phyloP scores from a whole-genome alignment of 2,113 vertebrate genomes.

The Mormyrus iriodes region DNA sequence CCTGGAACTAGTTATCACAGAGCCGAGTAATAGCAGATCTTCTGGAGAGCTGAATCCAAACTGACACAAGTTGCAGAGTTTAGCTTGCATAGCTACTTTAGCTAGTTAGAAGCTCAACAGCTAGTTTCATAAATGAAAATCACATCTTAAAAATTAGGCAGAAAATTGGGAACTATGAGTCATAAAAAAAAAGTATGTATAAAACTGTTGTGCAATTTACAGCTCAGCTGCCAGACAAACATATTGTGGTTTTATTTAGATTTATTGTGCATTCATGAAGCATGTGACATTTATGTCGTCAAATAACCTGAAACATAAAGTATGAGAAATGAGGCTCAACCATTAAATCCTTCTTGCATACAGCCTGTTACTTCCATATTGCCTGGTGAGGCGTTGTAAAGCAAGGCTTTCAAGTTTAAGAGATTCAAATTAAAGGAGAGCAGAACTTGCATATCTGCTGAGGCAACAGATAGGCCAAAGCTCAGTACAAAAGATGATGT shows the following conservation, averaged over 20 bases:
- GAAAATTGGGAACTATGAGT: not conserved
- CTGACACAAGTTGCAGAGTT: not conserved
- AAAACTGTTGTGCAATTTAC: not conserved
- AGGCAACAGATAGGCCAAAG: not conserved
- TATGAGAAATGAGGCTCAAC: not conserved
- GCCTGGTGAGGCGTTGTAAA: not conserved
- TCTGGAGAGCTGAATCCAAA: not conserved
- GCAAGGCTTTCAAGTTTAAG: not conserved
- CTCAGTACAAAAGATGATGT: not conserved
- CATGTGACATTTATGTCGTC: not conserved
- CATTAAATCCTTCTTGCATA: not conserved
- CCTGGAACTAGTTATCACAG: not conserved
- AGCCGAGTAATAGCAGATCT: not conserved
- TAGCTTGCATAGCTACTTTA: not conserved
- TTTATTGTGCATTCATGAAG: constrained; percentile 5
- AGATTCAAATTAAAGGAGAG: not conserved
- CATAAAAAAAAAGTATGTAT: not conserved
- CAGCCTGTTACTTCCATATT: not conserved
- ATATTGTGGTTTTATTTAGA: constrained; percentile 1
- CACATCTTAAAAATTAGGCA: not conserved
- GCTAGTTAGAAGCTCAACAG: not conserved
- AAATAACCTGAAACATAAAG: constrained; percentile 9
- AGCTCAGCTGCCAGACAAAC: not conserved
- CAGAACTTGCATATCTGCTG: not conserved
- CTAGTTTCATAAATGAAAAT: not conserved